Base-by-base conservation (phyloP, 1,140 invertebrate genomes). In the Diprion similis region DNA sequence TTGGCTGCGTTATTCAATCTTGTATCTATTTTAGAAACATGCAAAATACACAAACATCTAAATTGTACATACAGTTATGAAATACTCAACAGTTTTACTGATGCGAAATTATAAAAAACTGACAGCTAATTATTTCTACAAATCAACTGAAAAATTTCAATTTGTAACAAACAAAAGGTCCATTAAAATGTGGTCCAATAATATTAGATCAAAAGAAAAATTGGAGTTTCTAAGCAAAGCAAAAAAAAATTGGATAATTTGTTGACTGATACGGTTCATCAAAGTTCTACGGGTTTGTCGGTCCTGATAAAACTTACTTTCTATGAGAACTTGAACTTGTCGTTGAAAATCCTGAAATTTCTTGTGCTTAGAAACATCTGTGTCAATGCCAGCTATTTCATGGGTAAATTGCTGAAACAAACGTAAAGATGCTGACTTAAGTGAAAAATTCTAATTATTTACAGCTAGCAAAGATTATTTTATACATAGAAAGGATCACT, bases 341-440 rank as follows among this genome's bases (percentile, higher is more conserved):
- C 18, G 69, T 37, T 74, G 18, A 73, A 76, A 84, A n/a, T 78
- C 68, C 64, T 73, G 37, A 9, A 83, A 17, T 24, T 76, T 77
- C 8, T 46, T 8, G 68, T 78, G 48, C 9, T 77, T 59, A 0
- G 46, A 75, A 24, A 71, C 45, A 71, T 83, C 65, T 13, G 73
- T 70, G 13, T 75, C 46, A 19, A 77, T 75, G 3, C 71, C 19
- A 0, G 68, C 9, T 9, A 78, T 17, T 74, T 76, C 64, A 11
- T 75, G 24, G 47, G 73, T 78, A 1, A 2, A 77, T 75, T 48
- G 71, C 70, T 74, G 47, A 10, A 77, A 65, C 48, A 19, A 19
- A 8, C 19, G 37, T 15, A 17, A 59, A 59, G 51, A 15, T 59
- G n/a, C 51, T 8, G 1, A 37, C 2, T 37, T 1, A 37, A 37